Conservation (phyloP, 2,113 vertebrate genomes). For the Cynocephalus volans region DNA sequence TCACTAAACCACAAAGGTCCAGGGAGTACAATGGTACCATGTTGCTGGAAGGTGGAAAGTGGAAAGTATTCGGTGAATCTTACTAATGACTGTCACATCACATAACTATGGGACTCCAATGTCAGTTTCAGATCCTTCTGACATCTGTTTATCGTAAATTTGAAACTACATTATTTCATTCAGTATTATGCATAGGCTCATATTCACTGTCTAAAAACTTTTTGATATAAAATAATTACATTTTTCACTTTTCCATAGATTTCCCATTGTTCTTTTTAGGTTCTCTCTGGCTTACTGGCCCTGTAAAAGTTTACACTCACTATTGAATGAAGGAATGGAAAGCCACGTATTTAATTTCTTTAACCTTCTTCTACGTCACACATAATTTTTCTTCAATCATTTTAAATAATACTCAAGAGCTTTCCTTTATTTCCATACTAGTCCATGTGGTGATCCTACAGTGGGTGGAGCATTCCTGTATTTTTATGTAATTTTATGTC, state of each 20-base stretch:
- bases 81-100: neutral
- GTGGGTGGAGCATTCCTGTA: neutral
- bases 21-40: neutral
- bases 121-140: neutral
- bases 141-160: slow-evolving; percentile 12
- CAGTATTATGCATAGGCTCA: neutral
- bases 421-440: neutral
- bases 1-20: neutral
- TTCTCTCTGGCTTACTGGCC: neutral
- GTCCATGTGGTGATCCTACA: neutral
- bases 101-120: neutral
- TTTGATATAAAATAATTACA: slow-evolving; percentile 18
- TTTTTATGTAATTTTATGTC: neutral
- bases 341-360: neutral
- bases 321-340: neutral
- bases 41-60: neutral
- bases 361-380: neutral
- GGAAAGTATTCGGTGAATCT: neutral
- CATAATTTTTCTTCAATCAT: slow-evolving; percentile 1
- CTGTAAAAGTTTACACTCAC: neutral
- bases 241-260: neutral
- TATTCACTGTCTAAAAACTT: neutral
- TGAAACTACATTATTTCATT: neutral
- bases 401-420: neutral
- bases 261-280: neutral